phyloP scores from a whole-genome alignment of 2,797 vertebrate genomes.

The Bovichtus variegatus region DNA sequence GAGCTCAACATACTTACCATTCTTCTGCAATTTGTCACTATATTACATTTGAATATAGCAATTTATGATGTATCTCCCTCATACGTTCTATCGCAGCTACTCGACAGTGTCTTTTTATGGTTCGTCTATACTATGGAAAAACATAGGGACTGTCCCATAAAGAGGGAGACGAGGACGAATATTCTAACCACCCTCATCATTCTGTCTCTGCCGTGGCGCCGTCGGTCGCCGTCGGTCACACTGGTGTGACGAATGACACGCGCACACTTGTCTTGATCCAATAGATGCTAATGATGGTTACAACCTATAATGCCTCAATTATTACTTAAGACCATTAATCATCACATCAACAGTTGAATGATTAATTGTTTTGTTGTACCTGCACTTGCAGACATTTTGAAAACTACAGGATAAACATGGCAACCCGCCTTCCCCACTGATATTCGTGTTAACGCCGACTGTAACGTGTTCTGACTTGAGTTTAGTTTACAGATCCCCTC shows the following conservation, averaged over 20 bases:
- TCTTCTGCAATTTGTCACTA: background rate
- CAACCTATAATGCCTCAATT: background rate
- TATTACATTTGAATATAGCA: background rate
- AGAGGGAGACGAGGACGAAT: background rate
- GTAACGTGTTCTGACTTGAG: conserved; percentile 7
- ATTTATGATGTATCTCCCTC: background rate
- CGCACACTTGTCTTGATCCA: background rate
- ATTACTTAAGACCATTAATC: no score
- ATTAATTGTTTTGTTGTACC: background rate
- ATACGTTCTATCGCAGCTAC: background rate
- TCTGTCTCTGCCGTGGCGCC: no score
- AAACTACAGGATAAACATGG: background rate
- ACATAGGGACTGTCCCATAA: background rate
- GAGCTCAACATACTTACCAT: background rate
- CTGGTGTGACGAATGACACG: background rate
- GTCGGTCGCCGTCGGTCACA: no score
- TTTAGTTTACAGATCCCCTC: conserved; percentile 13
- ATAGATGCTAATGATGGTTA: background rate
- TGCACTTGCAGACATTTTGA: conserved; percentile 11
- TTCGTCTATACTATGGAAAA: background rate
- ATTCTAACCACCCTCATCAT: background rate
- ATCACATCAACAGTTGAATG: no score
- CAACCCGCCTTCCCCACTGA: no score
- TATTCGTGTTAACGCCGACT: background rate
- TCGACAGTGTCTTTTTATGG: background rate